Conservation (phyloP, 2,113 vertebrate genomes). For the Python bivittatus region DNA sequence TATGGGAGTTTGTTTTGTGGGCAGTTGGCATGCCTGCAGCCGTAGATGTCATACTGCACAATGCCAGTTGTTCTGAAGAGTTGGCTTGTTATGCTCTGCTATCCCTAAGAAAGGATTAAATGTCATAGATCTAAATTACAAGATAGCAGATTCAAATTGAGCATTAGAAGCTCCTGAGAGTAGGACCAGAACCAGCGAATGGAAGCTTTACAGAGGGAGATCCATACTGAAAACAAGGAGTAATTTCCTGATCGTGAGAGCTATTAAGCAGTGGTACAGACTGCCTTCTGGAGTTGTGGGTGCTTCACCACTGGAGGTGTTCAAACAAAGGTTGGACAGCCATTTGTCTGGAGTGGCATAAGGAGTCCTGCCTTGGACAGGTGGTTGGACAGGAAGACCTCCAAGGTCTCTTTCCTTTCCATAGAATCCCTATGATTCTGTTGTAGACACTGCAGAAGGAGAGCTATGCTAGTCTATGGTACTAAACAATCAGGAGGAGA, state of each 20-base stretch:
- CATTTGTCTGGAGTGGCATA: neutral
- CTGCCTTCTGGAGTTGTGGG: neutral
- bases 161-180: neutral
- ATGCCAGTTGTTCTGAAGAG: neutral
- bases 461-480: neutral
- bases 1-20: neutral
- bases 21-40: neutral
- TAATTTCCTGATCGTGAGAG: neutral
- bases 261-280: neutral
- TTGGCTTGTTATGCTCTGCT: neutral
- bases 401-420: neutral
- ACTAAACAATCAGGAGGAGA: neutral
- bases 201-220: neutral
- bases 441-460: neutral
- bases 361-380: neutral
- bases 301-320: neutral
- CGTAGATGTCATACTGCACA: neutral
- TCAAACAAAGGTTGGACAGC: neutral
- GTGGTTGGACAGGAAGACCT: neutral
- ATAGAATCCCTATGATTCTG: neutral
- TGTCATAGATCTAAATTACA: neutral
- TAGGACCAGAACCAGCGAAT: neutral
- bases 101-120: neutral
- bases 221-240: neutral
- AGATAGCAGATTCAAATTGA: neutral